Evolutionary conservation across 1,140 invertebrate species (phyloP).

Genomic region (Geopemphigus sp.): DNA sequence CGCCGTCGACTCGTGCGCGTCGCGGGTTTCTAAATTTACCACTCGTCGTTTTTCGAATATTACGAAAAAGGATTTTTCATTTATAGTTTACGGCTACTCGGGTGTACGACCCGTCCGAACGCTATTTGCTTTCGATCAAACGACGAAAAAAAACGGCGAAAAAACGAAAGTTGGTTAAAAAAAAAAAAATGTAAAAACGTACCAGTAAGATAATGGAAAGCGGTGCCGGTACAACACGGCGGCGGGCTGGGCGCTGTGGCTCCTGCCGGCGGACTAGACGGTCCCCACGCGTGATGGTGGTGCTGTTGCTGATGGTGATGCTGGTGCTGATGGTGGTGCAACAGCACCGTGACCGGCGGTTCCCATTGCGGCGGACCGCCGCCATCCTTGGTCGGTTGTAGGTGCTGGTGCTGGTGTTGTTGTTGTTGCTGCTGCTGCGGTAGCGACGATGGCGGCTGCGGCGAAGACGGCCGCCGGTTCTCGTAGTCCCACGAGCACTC

Average conservation of each 20-base stretch:
- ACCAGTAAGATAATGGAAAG: constrained; percentile 51
- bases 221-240: constrained; percentile 57
- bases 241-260: constrained; percentile 70
- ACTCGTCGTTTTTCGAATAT: not conserved
- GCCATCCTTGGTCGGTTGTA: too few species aligned
- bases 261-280: constrained; percentile 69
- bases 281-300: constrained; percentile 61
- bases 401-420: too few species aligned
- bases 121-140: too few species aligned
- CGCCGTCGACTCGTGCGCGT: not conserved
- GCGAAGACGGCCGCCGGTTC: constrained; percentile 16
- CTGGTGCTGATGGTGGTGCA: constrained; percentile 78
- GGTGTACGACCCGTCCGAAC: too few species aligned
- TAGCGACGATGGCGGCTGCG: constrained; percentile 1
- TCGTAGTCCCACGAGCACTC: constrained; percentile 58
- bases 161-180: too few species aligned
- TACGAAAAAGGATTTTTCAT: too few species aligned
- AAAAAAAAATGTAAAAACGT: too few species aligned
- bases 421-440: not conserved
- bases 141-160: too few species aligned
- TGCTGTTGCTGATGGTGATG: constrained; percentile 52
- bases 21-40: not conserved
- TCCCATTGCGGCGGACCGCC: too few species aligned
- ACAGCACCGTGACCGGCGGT: constrained; percentile 25
- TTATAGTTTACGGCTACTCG: too few species aligned